Evolutionary conservation across 2,113 vertebrate species (phyloP).

Genomic region (Brachionichthys hirsutus): DNA sequence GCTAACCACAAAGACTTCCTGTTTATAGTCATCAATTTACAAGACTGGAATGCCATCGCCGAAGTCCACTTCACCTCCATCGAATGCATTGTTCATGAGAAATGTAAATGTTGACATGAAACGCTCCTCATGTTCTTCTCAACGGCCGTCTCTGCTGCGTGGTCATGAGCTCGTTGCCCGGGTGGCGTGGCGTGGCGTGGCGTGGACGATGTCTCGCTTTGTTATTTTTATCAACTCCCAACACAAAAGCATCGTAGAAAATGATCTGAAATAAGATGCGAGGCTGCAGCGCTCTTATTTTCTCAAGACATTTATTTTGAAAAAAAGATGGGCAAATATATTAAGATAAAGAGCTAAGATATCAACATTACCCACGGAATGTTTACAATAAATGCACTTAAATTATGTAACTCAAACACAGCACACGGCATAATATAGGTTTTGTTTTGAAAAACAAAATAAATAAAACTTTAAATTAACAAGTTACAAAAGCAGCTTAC

Average conservation of each 20-base stretch:
- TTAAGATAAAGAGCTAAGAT: conserved; percentile 75
- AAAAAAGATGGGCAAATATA: conserved; percentile 76
- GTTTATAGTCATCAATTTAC: background rate
- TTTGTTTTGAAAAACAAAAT: conserved; percentile 72
- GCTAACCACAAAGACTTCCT: conserved; percentile 1
- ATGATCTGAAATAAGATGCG: background rate
- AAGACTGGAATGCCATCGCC: background rate
- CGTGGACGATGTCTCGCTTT: no score
- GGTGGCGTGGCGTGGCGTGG: no score
- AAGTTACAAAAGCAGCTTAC: conserved; percentile 48
- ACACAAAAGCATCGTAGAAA: no score
- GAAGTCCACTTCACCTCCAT: no score
- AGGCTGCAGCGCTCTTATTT: background rate
- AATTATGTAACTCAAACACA: conserved; percentile 70
- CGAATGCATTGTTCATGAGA: background rate
- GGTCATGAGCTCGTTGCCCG: no score
- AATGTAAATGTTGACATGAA: background rate
- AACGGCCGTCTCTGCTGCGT: no score
- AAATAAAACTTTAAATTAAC: conserved; percentile 82
- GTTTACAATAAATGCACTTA: conserved; percentile 79
- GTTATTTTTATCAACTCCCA: no score
- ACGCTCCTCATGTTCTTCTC: no score
- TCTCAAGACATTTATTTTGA: conserved; percentile 74
- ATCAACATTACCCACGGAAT: conserved; percentile 66
- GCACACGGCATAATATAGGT: conserved; percentile 68